Evolutionary conservation across 2,888 invertebrate genomes (phyloP), one percentile per base, ranked within the genome.

Genomic region (Laothoe populi): DNA sequence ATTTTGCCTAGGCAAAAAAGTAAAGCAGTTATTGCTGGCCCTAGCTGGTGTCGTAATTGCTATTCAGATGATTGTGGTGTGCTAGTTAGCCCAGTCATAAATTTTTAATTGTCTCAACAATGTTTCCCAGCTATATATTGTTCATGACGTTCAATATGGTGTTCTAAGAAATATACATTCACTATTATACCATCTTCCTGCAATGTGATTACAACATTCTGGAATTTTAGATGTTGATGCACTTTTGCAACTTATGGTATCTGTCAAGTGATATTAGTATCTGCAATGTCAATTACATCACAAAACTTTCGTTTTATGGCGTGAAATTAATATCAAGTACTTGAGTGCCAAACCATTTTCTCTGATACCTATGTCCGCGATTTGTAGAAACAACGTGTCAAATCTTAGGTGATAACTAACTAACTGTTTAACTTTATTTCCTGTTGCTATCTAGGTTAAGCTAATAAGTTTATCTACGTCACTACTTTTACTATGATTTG

Each of bases 91-190:
- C 11, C 45, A 13, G 53, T 53, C 53, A 35, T 53, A 53, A 53
- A 53, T 53, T 35, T 53, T 53, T 53, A 53, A 53, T 53, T 53
- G 53, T 53, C 53, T 53, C 11, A 35, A 53, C 35, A 53, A 53
- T 31, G 31, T 53, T 53, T 35, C 35, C 19, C 19, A 10, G 11
- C 19, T 35, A 35, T 53, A 13, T 53, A 31, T 53, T 4, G 35
- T 53, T 4, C 23, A 35, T 53, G 35, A 53, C 53, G 35, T 19
- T 53, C n/a, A 46, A 10, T 21, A 13, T 38, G 38, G 11, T 46
- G 21, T 23, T 13, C 23, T 4, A 46, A 46, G 46, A 46, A 46
- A 46, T 46, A 46, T 13, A 11, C 21, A 21, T 21, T 13, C n/a
- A 8, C 23, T 13, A 23, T 46, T 23, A 21, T 4, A 5, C 10